Conservation (phyloP, 1,140 invertebrate genomes). For the Steinernema feltiae region DNA sequence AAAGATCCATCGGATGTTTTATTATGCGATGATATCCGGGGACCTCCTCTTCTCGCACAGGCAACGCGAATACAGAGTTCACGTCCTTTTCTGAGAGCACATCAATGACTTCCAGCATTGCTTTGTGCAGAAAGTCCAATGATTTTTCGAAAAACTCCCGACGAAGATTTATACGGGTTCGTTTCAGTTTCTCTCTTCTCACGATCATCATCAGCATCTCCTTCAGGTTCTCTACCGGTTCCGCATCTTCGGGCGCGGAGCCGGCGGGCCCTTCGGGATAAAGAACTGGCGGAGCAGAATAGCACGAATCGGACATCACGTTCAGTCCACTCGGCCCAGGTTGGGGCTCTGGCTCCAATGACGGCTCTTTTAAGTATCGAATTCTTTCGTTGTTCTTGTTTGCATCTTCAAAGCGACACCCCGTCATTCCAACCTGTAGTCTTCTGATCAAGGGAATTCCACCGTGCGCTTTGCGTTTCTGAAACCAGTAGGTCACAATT, state of each 20-base stretch:
- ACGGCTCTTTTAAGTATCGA: neutral
- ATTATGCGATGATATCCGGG: neutral
- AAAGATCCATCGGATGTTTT: neutral
- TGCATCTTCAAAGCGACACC: neutral
- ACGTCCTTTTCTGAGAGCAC: neutral
- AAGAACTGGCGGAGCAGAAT: neutral
- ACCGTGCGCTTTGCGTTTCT: constrained; percentile 85
- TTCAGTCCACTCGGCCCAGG: neutral
- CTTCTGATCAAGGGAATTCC: constrained; percentile 84
- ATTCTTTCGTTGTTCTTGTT: neutral
- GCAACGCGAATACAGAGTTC: neutral
- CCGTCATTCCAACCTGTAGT: constrained; percentile 29
- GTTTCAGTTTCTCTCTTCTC: neutral
- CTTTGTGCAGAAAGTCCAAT: neutral
- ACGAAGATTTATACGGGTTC: neutral
- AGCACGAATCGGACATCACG: neutral
- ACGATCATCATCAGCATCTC: neutral
- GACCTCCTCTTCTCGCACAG: neutral
- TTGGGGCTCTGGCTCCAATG: no score
- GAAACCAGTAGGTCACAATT: constrained; percentile 70
- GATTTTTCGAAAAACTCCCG: neutral
- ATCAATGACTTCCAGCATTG: neutral
- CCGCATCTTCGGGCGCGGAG: neutral
- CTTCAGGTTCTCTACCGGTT: neutral
- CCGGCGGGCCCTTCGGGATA: neutral